Evolutionary conservation across 92 coral and sea anemone species (phyloP), one percentile per base, ranked within the genome.

Genomic region (Scolanthus callimorphus): DNA sequence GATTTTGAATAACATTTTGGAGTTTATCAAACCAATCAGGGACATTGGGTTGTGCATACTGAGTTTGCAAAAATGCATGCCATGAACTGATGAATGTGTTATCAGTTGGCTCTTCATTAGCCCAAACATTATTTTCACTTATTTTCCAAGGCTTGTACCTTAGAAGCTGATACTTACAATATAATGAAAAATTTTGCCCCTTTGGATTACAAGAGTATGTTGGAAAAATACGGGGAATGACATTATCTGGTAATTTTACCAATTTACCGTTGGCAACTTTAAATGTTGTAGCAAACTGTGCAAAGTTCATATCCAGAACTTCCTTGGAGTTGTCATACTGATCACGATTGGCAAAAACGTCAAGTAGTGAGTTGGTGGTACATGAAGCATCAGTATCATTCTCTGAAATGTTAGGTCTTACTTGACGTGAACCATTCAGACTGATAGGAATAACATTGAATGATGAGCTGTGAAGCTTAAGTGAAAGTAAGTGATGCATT

Each of bases 361-460:
- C 78, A 23, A 78, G 67, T 0, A 78, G 62, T 44, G 85, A 71
- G 44, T 41, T 70, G 11, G 47, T 43, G 3, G 76, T 49, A 23
- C 69, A 55, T n/a, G n/a, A n/a, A n/a, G n/a, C n/a, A 12, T 22
- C 21, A 50, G 39, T 0, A 4, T 20, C 53, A 26, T 45, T 20
- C 25, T n/a, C 52, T 30, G 48, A 30, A 17, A 57, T 53, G 26
- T 57, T 67, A 27, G 27, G 56, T 9, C 27, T 52, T 45, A 81
- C 73, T 54, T 47, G 25, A 1, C 89, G 74, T 3, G 84, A 82
- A 9, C 89, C 91, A 67, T 84, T 73, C 28, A 73, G 55, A 57
- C 78, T 72, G 21, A 73, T 69, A 25, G 91, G 81, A 19, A 67
- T 73, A 29, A 79, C 86, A 55, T 31, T 67, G 61, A 79, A 85